A percentile compares a stretch with the other conserved stretches of the same genome.
Conservation (phyloP, 1,140 invertebrate genomes). For the Rhysida immarginata region DNA sequence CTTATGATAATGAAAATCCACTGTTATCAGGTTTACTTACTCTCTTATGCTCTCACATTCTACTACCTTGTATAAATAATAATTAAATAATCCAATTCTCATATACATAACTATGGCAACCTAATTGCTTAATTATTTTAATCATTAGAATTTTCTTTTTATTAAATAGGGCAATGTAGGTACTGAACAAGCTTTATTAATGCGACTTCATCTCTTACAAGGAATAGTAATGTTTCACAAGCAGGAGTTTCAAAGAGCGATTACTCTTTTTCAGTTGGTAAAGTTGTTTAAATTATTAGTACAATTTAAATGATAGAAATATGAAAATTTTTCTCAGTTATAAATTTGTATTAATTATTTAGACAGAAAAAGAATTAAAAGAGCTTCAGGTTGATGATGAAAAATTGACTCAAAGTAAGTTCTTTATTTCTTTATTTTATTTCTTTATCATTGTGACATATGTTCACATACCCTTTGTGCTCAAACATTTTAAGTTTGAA, state of each 20-base stretch:
- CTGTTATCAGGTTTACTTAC: too few relatives aligned
- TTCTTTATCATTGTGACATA: too few relatives aligned
- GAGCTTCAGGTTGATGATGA: conserved; percentile 43
- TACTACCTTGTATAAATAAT: not conserved
- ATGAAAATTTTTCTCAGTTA: not conserved
- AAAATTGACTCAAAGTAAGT: conserved; percentile 28
- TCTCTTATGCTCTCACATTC: too few relatives aligned
- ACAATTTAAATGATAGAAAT: not conserved
- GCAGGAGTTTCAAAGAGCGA: conserved; percentile 44
- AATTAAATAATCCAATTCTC: not conserved
- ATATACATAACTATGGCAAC: not conserved
- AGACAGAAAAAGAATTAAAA: conserved; percentile 42
- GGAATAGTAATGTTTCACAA: conserved; percentile 58
- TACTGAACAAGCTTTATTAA: conserved; percentile 51
- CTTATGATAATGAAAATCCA: too few relatives aligned
- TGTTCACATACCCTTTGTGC: too few relatives aligned
- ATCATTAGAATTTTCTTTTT: not conserved
- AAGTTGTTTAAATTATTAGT: too few relatives aligned
- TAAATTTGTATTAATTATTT: conserved; percentile 7
- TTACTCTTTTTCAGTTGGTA: too few relatives aligned
- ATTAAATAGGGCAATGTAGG: conserved; percentile 33
- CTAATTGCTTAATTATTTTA: not conserved
- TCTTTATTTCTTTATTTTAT: not conserved
- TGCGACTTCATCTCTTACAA: conserved; percentile 58
- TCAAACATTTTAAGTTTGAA: too few relatives aligned